A percentile compares a stretch with the other conserved stretches of the same genome.
These are phyloP conservation scores for Aramus guarauna DNA, from an alignment of 2,113 vertebrate genomes.

Conservation along the genomic window DNA sequence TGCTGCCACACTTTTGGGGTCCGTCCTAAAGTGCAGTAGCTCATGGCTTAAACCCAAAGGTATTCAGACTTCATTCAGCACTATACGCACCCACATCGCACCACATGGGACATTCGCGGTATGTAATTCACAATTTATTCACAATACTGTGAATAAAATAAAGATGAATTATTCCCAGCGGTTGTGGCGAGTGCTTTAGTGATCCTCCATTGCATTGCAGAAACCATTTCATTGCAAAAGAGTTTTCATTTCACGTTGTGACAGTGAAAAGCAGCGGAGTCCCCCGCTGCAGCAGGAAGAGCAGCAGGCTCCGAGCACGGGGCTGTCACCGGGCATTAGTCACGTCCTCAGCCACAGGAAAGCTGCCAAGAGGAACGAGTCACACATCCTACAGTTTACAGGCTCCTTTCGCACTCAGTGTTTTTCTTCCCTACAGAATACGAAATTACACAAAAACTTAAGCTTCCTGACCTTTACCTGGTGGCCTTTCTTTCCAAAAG, in stretches of 20 bases:
- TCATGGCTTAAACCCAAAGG: not conserved
- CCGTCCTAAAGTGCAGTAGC: not conserved
- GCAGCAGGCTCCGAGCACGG: not conserved
- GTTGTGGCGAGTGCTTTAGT: not conserved
- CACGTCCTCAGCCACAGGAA: not conserved
- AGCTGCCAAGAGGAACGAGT: not conserved
- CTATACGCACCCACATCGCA: not conserved
- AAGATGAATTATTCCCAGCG: not conserved
- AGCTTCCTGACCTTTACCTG: not conserved
- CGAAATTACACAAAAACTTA: not conserved
- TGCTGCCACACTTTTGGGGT: not conserved
- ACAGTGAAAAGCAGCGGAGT: not conserved
- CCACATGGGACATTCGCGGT: not conserved
- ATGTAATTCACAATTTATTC: not conserved
- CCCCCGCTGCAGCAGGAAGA: slow-evolving; percentile 1
- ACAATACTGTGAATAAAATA: not conserved
- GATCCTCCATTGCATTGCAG: not conserved
- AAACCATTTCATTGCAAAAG: not conserved
- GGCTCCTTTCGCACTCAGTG: not conserved
- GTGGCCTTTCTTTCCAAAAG: not conserved
- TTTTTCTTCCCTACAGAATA: not conserved
- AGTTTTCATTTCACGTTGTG: not conserved
- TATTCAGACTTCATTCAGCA: not conserved
- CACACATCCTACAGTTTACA: not conserved
- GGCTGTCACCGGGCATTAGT: slow-evolving; percentile 53